These are phyloP conservation scores for Triplophysa siluroides DNA, from an alignment of 2,113 vertebrate genomes.

Conservation along the genomic window DNA sequence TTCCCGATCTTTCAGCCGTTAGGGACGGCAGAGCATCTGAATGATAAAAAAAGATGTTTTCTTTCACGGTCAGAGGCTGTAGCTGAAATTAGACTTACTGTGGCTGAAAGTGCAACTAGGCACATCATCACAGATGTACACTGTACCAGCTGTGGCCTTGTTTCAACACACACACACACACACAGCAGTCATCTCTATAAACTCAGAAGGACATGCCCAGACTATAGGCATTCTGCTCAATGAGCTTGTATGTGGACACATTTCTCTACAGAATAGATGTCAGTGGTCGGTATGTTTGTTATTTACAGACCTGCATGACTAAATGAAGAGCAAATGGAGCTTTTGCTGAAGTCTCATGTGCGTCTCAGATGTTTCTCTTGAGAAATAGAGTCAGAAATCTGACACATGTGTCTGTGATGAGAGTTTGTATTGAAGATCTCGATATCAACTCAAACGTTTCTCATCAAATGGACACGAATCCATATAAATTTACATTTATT, in stretches of 20 bases:
- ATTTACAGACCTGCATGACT: no score
- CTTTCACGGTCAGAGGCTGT: constrained; percentile 17
- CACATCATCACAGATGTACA: constrained; percentile 25
- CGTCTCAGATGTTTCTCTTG: no score
- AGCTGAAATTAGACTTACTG: constrained; percentile 37
- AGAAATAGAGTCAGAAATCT: no score
- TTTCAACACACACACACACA: constrained; percentile 10
- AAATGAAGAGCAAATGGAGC: no score
- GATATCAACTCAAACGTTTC: no score
- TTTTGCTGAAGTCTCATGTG: no score
- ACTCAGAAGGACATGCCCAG: not conserved
- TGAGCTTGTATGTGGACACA: not conserved
- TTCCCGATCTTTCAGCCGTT: not conserved
- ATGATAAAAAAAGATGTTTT: not conserved
- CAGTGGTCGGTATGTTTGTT: no score
- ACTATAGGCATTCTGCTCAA: not conserved
- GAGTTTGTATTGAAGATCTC: no score
- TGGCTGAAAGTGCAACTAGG: constrained; percentile 31
- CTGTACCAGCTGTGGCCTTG: constrained; percentile 46
- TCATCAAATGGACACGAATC: no score
- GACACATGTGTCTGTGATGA: no score
- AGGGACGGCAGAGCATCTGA: not conserved
- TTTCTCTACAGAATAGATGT: no score
- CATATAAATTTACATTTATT: no score
- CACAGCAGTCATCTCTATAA: not conserved